Conservation (phyloP, 2,888 invertebrate genomes). For the Monochamus alternatus region DNA sequence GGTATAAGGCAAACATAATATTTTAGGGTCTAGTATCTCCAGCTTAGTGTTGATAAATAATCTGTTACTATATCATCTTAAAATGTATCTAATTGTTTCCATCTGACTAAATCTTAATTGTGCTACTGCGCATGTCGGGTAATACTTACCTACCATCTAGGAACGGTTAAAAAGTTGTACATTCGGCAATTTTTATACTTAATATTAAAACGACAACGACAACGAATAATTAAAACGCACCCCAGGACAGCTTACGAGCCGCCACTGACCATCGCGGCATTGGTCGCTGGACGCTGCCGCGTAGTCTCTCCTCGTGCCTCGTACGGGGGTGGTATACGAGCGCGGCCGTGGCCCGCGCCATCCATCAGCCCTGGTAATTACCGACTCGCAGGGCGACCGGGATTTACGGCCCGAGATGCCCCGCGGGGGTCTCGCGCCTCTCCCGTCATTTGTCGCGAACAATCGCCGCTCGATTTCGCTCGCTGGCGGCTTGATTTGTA, state of each 20-base stretch:
- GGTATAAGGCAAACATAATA: too few relatives aligned
- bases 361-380: conserved; percentile 66
- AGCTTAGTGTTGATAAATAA: too few relatives aligned
- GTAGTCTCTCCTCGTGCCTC: conserved; percentile 26
- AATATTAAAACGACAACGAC: too few relatives aligned
- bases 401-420: conserved; percentile 53
- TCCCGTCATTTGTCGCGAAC: conserved; percentile 62
- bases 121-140: too few relatives aligned
- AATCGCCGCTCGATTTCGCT: conserved; percentile 31
- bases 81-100: too few relatives aligned
- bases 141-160: too few relatives aligned
- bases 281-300: not conserved
- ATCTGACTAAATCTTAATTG: too few relatives aligned
- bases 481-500: conserved; percentile 25
- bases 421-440: conserved; percentile 62
- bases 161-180: too few relatives aligned
- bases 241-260: not conserved
- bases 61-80: too few relatives aligned
- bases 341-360: conserved; percentile 59
- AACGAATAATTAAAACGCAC: too few relatives aligned
- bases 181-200: too few relatives aligned
- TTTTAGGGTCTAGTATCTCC: too few relatives aligned
- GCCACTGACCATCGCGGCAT: not conserved
- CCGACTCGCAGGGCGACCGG: conserved; percentile 63
- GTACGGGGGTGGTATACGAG: conserved; percentile 57